Evolutionary conservation across 35 echinoderm and acorn worm genomes (phyloP).

Genomic region (Acanthaster planci): DNA sequence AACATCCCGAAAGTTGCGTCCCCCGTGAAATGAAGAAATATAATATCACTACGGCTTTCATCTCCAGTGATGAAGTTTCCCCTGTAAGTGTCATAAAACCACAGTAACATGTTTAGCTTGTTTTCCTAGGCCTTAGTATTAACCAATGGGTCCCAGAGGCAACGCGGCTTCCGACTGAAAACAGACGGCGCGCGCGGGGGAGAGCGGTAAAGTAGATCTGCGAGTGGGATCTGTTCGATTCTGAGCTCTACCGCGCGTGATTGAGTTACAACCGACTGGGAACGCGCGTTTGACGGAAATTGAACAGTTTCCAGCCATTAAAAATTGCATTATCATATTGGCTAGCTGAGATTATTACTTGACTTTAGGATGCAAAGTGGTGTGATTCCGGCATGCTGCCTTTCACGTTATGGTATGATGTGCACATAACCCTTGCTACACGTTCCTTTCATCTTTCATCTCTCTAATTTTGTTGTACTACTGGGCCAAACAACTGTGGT

Average conservation of each 20-base stretch:
- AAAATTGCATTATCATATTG: not conserved
- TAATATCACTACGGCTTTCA: no score
- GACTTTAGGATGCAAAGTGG: no score
- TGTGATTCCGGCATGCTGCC: no score
- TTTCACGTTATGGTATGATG: no score
- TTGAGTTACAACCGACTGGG: not conserved
- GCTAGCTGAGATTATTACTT: no score
- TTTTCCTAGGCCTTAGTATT: not conserved
- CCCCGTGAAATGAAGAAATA: no score
- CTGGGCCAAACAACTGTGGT: no score
- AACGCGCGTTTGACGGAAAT: not conserved
- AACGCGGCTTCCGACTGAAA: not conserved
- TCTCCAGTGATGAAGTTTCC: not conserved
- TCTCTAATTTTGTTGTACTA: no score
- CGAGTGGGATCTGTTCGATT: not conserved
- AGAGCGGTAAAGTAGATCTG: not conserved
- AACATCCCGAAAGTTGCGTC: no score
- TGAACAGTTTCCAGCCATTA: constrained; percentile 14
- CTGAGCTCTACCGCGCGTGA: not conserved
- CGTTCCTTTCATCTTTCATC: no score
- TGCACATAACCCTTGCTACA: no score
- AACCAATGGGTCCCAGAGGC: not conserved
- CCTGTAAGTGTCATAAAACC: not conserved
- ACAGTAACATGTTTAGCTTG: constrained; percentile 23
- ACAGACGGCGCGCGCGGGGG: not conserved